Percentiles rank a stretch among this genome's conserved stretches.
Evolutionary conservation across 1,140 invertebrate species (phyloP).

Genomic region (Prorops nasuta): DNA sequence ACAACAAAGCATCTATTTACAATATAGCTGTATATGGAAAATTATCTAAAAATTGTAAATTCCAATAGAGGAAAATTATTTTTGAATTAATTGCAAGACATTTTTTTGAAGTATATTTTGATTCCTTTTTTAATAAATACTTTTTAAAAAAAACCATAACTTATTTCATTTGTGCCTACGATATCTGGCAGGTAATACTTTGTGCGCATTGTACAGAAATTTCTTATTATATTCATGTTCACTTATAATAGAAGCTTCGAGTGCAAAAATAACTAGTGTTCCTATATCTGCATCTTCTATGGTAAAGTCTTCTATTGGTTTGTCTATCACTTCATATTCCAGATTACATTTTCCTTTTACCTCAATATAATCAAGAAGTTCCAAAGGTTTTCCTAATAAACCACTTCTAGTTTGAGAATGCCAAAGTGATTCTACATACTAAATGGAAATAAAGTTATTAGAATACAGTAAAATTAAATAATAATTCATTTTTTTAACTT

Average conservation of each 20-base stretch:
- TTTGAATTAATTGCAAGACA: neutral
- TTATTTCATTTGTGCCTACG: too few relatives aligned
- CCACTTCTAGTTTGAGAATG: conserved; percentile 6
- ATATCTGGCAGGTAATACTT: too few relatives aligned
- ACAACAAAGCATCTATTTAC: neutral
- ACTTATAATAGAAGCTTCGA: neutral
- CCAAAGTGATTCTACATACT: conserved; percentile 14
- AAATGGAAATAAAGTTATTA: neutral
- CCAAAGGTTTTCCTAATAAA: neutral
- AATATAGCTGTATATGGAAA: neutral
- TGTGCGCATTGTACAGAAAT: conserved; percentile 1
- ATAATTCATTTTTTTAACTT: neutral
- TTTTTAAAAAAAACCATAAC: conserved; percentile 3
- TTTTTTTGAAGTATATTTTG: neutral
- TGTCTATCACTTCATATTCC: neutral
- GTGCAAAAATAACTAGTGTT: conserved; percentile 2
- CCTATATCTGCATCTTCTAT: neutral
- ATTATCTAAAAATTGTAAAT: too few relatives aligned
- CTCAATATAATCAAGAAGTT: neutral
- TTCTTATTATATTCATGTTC: neutral
- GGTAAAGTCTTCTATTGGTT: neutral
- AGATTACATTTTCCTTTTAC: conserved; percentile 3
- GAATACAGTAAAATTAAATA: neutral
- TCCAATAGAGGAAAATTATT: too few relatives aligned
- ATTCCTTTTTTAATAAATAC: conserved; percentile 14